phyloP scores from a whole-genome alignment of 1,140 invertebrate species.

The Diachasma alloeum region DNA sequence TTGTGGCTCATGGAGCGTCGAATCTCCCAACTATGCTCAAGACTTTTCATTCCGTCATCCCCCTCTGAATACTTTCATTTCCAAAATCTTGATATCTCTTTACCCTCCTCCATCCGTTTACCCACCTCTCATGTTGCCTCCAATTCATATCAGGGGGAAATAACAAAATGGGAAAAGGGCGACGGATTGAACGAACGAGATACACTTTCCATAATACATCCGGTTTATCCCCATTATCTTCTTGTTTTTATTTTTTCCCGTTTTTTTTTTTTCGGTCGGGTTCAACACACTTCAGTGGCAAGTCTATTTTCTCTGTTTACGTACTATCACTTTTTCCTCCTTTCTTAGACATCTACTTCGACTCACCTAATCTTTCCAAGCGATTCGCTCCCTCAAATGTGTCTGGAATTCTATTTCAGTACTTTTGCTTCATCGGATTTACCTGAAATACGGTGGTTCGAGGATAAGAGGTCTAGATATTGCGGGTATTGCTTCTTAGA shows the following conservation, averaged over 20 bases:
- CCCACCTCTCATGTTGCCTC: not conserved
- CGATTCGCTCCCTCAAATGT: not conserved
- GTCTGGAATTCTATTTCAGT: slow-evolving; percentile 2
- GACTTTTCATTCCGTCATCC: not conserved
- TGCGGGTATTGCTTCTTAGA: not conserved
- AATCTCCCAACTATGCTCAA: slow-evolving; percentile 46
- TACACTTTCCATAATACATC: not conserved
- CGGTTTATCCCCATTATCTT: not conserved
- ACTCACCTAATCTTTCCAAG: slow-evolving; percentile 1
- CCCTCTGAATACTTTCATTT: not conserved
- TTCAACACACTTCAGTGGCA: not conserved
- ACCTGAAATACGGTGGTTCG: not conserved
- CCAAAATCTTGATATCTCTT: not conserved
- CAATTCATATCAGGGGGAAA: not conserved
- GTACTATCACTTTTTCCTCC: not conserved
- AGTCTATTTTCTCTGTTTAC: not conserved
- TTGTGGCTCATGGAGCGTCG: slow-evolving; percentile 60
- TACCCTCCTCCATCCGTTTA: not conserved
- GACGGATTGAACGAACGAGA: not conserved
- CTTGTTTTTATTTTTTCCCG: not conserved
- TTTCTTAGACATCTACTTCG: not conserved
- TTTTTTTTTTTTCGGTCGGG: not conserved
- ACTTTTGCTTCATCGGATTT: not conserved
- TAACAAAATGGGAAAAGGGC: not conserved
- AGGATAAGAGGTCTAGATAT: not conserved